Percentiles rank a stretch among this genome's conserved stretches.
These are phyloP conservation scores for Spizella passerina DNA, from an alignment of 2,797 vertebrate genomes.

Conservation along the genomic window DNA sequence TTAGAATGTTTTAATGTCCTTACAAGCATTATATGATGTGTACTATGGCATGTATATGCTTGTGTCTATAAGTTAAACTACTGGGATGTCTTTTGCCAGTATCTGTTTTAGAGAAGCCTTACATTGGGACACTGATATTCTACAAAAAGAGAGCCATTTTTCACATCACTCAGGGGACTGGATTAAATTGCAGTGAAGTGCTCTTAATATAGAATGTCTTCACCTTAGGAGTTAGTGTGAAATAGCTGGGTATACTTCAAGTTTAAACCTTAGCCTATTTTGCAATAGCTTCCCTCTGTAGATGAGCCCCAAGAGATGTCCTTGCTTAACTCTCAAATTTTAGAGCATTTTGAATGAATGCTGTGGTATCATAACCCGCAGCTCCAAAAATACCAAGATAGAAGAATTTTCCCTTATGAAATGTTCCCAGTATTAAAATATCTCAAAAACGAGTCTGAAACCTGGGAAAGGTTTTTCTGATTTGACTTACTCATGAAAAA, in stretches of 20 bases:
- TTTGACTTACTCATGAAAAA: not conserved
- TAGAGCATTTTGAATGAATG: not conserved
- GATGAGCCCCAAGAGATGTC: not conserved
- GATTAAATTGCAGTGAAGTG: not conserved
- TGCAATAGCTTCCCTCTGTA: not conserved
- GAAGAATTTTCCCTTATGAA: not conserved
- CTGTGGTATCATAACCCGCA: not conserved
- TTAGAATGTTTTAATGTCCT: not conserved
- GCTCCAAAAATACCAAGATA: not conserved
- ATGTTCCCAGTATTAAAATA: not conserved
- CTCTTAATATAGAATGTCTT: conserved; percentile 19
- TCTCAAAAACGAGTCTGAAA: not conserved
- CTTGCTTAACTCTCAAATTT: conserved; percentile 1
- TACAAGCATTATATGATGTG: not conserved
- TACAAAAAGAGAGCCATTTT: not conserved
- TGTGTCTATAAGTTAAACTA: not conserved
- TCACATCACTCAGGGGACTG: not conserved
- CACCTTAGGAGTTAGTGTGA: not conserved
- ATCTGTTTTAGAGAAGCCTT: not conserved
- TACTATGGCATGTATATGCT: not conserved
- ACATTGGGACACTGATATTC: not conserved
- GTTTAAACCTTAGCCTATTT: conserved; percentile 23
- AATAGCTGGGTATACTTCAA: conserved; percentile 1
- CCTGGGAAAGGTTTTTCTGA: not conserved
- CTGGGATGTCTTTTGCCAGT: not conserved